phyloP scores from a whole-genome alignment of 2,888 invertebrate genomes.

The Camptogramma bilineatum region DNA sequence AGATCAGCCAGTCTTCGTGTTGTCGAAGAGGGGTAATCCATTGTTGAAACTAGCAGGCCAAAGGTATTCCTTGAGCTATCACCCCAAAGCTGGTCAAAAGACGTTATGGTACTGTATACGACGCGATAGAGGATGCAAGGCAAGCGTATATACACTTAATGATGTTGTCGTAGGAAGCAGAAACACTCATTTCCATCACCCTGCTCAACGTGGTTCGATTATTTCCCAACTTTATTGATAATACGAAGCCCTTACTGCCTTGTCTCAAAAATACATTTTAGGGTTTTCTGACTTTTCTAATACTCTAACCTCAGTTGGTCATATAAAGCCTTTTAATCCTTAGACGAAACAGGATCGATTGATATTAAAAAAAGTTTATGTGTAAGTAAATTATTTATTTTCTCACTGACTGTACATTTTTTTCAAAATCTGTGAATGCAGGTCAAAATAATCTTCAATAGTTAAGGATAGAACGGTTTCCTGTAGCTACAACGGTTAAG shows the following conservation, averaged over 20 bases:
- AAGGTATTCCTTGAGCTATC: slow-evolving; percentile 2
- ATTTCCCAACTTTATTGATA: background rate
- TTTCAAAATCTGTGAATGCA: no score
- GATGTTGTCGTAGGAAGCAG: slow-evolving; percentile 1
- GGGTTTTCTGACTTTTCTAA: no score
- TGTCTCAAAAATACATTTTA: no score
- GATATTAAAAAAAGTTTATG: no score
- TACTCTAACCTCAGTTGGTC: no score
- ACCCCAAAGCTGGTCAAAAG: background rate
- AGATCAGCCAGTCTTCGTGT: slow-evolving; percentile 4
- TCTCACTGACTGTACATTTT: no score
- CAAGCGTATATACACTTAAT: slow-evolving; percentile 4
- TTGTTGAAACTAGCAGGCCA: background rate
- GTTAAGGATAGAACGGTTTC: no score
- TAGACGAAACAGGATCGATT: no score
- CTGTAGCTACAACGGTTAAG: no score
- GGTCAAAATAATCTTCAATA: no score
- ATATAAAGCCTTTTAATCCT: no score
- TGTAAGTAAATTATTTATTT: no score
- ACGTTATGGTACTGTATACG: slow-evolving; percentile 8
- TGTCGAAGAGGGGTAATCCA: background rate
- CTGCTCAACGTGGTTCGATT: background rate
- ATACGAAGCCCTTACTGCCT: background rate
- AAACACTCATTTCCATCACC: background rate
- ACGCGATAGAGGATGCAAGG: slow-evolving; percentile 13